Conservation (phyloP, 1,140 invertebrate species). For the Aphelinus atriplicis region DNA sequence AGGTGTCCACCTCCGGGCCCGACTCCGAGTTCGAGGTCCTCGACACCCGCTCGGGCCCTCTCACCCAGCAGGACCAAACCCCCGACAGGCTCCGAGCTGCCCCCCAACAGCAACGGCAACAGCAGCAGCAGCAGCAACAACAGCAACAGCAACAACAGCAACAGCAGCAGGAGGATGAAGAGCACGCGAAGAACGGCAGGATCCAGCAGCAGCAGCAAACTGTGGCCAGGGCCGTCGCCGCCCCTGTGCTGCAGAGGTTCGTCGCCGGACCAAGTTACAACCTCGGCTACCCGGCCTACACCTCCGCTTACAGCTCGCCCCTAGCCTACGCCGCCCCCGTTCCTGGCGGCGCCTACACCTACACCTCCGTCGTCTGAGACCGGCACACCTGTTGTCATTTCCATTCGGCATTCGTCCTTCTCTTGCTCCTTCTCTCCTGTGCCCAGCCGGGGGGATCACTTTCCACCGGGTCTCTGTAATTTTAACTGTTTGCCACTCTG, state of each 20-base stretch:
- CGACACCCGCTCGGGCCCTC: constrained; percentile 52
- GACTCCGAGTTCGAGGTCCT: constrained; percentile 62
- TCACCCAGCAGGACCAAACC: constrained; percentile 2
- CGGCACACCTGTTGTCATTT: constrained; percentile 5
- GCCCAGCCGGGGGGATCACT: neutral
- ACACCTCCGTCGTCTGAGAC: constrained; percentile 51
- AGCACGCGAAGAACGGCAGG: constrained; percentile 17
- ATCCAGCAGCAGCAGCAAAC: neutral
- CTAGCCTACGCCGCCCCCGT: constrained; percentile 53
- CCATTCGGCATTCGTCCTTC: neutral
- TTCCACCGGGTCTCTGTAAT: too few species aligned
- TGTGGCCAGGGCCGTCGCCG: constrained; percentile 30
- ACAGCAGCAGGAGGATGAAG: constrained; percentile 1
- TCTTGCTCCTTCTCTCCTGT: neutral
- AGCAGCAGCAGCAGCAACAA: constrained; percentile 3
- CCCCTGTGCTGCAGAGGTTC: constrained; percentile 40
- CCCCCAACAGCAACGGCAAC: constrained; percentile 20
- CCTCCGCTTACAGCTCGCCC: constrained; percentile 57
- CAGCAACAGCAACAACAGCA: constrained; percentile 20
- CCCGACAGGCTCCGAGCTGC: constrained; percentile 36
- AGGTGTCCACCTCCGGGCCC: constrained; percentile 53
- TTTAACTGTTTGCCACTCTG: neutral
- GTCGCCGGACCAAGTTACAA: constrained; percentile 42
- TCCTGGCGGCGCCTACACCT: constrained; percentile 49
- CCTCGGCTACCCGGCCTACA: constrained; percentile 54